A percentile compares a stretch with the other conserved stretches of the same genome.
Evolutionary conservation across 2,888 invertebrate genomes (phyloP).

Genomic region (Dryomyza anilis): DNA sequence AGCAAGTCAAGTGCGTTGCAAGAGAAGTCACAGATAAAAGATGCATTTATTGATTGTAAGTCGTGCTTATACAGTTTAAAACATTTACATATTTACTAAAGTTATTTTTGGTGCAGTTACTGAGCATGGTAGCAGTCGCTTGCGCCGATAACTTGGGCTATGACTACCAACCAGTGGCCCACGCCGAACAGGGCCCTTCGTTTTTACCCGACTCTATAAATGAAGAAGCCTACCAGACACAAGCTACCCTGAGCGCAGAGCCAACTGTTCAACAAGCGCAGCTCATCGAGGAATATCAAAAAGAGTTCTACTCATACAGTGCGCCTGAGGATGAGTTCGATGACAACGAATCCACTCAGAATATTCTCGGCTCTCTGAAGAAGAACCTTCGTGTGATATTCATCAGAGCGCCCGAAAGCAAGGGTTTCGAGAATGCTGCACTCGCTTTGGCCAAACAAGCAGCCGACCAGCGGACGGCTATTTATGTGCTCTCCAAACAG

Average conservation of each 20-base stretch:
- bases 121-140: slow-evolving; percentile 47
- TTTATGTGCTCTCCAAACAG: slow-evolving; percentile 50
- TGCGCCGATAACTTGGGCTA: slow-evolving; percentile 50
- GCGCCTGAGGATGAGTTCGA: slow-evolving; percentile 52
- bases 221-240: no score
- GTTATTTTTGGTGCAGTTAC: no score
- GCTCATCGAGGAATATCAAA: no score
- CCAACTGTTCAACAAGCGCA: no score
- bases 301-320: slow-evolving; percentile 50
- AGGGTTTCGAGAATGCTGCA: slow-evolving; percentile 46
- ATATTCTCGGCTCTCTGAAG: slow-evolving; percentile 38
- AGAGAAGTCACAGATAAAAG: no score
- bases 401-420: slow-evolving; percentile 53
- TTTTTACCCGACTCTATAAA: slow-evolving; percentile 4
- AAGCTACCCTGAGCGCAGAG: slow-evolving; percentile 32
- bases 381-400: slow-evolving; percentile 52
- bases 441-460: slow-evolving; percentile 48
- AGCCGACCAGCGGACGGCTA: slow-evolving; percentile 48
- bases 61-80: no score
- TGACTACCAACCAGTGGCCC: slow-evolving; percentile 47
- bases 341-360: slow-evolving; percentile 41
- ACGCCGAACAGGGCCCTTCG: slow-evolving; percentile 40
- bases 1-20: no score
- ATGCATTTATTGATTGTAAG: no score
- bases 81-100: no score